Percentiles rank a stretch among this genome's conserved stretches.
phyloP scores from a whole-genome alignment of 2,888 invertebrate species.

The Halocaridina rubra region DNA sequence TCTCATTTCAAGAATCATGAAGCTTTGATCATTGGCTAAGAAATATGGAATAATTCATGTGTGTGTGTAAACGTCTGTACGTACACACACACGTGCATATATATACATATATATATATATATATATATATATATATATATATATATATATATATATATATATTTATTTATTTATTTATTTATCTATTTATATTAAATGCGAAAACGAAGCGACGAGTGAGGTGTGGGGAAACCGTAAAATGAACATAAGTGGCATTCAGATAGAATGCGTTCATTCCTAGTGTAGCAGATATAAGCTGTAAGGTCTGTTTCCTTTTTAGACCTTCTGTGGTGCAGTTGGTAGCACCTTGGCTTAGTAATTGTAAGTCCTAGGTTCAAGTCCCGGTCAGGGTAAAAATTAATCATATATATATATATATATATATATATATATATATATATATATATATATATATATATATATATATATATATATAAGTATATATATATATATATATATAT shows the following conservation, averaged over 20 bases:
- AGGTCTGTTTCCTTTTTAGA: no score
- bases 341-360: no score
- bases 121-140: slow-evolving; percentile 5
- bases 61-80: no score
- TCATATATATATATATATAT: background rate
- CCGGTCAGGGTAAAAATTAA: background rate
- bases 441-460: slow-evolving; percentile 5
- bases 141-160: background rate
- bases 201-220: no score
- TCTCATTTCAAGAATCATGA: no score
- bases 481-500: slow-evolving; percentile 20
- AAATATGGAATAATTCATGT: no score
- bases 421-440: slow-evolving; percentile 23
- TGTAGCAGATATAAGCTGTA: no score
- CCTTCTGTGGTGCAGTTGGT: no score
- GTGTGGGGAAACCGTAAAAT: background rate
- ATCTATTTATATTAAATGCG: background rate
- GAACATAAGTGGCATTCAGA: no score
- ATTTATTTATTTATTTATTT: background rate
- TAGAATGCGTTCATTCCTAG: no score
- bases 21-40: no score
- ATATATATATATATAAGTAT: background rate
- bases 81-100: background rate
- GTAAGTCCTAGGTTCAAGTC: background rate
- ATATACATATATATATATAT: background rate